Evolutionary conservation across 1,140 invertebrate genomes (phyloP), one percentile per base, ranked within the genome.

Genomic region (Luehdorfia chinensis): DNA sequence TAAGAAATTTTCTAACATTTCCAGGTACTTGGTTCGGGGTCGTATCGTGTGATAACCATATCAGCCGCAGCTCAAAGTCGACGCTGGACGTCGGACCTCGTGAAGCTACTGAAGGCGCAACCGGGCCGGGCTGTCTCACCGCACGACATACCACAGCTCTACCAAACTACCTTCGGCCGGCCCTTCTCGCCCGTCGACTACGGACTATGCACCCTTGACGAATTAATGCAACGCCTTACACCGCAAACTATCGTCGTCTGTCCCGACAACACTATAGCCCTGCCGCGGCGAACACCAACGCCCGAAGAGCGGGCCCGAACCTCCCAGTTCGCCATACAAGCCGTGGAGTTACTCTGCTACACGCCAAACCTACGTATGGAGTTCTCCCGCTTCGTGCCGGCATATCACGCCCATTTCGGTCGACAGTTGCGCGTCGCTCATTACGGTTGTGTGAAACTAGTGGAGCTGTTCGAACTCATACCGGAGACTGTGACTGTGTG

Each of bases 341-440:
- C 94, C 27, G 89, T 97, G 0, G 95, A 97, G 73, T 84, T 98
- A 1, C 88, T 99, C 2, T 91, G 93, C 50, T 94, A 96, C 72
- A 94, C 94, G 11, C 94, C 96, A 0, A 93, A 96, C 58, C 95
- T 94, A 65, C 90, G 91, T 13, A 96, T 98, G 90, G 84, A 93
- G 21, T 98, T 98, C 77, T 94, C 95, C 57, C 96, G 96, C 69
- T 98, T 99, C 72, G 96, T 98, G 14, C 96, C 97, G 6, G 92
- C 95, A 0, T 98, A 98, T 88, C 97, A 98, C 87, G 96, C 97
- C 64, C 96, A 98, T 79, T 98, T 97, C 78, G 95, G 95, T 1
- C 91, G 94, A 55, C 97, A 98, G 78, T 96, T 96, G 69, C 92
- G 95, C 33, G 94, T 98, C 0, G 93, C 96, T 4, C 95, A 98